A percentile compares a stretch with the other conserved stretches of the same genome.
Conservation (phyloP, 2,797 vertebrate species). For the Halcyon chelicuti region DNA sequence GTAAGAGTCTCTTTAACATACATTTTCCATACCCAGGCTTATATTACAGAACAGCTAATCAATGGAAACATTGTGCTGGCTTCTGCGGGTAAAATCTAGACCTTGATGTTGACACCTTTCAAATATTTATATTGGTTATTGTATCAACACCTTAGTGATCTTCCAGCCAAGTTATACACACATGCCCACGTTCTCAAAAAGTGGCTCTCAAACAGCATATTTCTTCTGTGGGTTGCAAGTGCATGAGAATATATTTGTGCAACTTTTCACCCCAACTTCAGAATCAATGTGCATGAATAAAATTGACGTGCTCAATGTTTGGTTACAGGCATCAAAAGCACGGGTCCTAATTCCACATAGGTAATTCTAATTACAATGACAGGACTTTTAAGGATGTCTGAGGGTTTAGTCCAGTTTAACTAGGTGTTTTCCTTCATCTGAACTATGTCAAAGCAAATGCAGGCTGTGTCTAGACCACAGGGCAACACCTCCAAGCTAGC, state of each 20-base stretch:
- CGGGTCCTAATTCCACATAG: not conserved
- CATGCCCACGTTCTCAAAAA: not conserved
- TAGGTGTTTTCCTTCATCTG: not conserved
- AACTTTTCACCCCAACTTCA: not conserved
- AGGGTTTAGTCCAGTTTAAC: not conserved
- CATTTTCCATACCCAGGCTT: constrained; percentile 13
- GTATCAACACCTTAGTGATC: not conserved
- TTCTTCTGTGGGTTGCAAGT: not conserved
- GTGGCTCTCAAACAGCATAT: not conserved
- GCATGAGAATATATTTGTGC: not conserved
- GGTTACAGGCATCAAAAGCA: not conserved
- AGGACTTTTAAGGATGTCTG: not conserved
- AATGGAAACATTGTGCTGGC: constrained; percentile 51
- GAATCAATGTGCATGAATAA: not conserved
- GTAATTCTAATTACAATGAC: not conserved
- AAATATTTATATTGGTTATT: constrained; percentile 54
- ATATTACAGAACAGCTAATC: constrained; percentile 46
- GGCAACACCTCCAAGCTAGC: not conserved
- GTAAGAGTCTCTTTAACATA: not conserved
- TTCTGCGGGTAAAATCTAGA: constrained; percentile 40
- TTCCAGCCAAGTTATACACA: constrained; percentile 54
- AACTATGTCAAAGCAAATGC: not conserved
- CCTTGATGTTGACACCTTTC: constrained; percentile 58
- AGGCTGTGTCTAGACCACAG: not conserved
- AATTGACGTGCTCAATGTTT: rapidly evolving